Evolutionary conservation across 2,888 invertebrate species (phyloP).

Genomic region (Blastobasis lacticolella): DNA sequence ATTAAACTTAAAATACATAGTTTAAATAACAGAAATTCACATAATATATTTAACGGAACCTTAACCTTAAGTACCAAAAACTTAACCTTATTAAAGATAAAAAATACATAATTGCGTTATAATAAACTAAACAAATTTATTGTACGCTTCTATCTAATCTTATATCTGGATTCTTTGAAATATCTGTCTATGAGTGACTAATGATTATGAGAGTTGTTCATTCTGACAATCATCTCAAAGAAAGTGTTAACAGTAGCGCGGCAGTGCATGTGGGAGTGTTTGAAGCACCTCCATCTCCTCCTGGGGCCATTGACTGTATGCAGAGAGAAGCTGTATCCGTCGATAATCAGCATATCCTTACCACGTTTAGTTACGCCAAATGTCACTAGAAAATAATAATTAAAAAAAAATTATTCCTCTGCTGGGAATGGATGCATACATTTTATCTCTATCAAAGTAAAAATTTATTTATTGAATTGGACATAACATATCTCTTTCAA

Average conservation of each 20-base stretch:
- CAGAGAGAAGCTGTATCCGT: conserved; percentile 23
- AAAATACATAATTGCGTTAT: background rate
- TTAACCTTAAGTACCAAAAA: background rate
- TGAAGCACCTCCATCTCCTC: conserved; percentile 22
- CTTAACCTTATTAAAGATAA: background rate
- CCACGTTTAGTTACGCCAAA: conserved; percentile 24
- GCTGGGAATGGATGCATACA: no score
- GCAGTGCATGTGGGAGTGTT: conserved; percentile 20
- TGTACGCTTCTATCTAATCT: no score
- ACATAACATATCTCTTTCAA: no score
- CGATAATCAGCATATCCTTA: conserved; percentile 20
- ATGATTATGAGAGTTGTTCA: conserved; percentile 8
- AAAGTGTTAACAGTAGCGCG: conserved; percentile 19
- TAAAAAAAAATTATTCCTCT: no score
- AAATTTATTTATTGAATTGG: no score
- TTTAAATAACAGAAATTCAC: background rate
- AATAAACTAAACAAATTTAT: no score
- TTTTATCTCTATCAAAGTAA: no score
- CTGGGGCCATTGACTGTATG: conserved; percentile 1
- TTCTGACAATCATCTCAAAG: conserved; percentile 14
- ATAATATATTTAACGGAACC: background rate
- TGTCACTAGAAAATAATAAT: conserved; percentile 13
- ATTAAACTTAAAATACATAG: no score
- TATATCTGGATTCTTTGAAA: no score
- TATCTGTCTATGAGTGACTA: no score